Evolutionary conservation across 2,888 invertebrate species (phyloP).

Genomic region (Xanthorhoe spadicearia): DNA sequence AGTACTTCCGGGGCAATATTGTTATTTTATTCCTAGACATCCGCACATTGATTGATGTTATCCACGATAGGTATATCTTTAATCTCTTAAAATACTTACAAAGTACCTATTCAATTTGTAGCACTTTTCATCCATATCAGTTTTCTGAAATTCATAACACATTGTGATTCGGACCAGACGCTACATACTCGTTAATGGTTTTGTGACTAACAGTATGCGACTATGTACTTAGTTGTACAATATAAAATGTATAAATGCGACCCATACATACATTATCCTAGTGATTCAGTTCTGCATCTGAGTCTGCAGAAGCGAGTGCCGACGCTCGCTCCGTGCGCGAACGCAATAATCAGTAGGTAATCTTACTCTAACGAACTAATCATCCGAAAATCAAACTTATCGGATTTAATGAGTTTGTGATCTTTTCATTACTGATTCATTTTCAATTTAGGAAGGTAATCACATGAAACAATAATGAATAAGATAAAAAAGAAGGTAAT

Average conservation of each 20-base stretch:
- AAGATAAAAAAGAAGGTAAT: constrained; percentile 25
- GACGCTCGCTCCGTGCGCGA: constrained; percentile 1
- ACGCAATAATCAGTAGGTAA: neutral
- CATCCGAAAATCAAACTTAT: constrained; percentile 25
- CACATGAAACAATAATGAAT: constrained; percentile 37
- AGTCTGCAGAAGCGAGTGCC: constrained; percentile 23
- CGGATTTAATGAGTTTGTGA: constrained; percentile 41
- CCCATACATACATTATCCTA: constrained; percentile 28
- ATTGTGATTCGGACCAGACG: neutral
- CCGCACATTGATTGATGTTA: too few relatives aligned
- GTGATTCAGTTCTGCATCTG: constrained; percentile 38
- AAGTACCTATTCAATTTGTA: too few relatives aligned
- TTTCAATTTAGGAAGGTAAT: constrained; percentile 20
- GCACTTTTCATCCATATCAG: too few relatives aligned
- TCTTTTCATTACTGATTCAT: constrained; percentile 38
- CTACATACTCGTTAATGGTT: constrained; percentile 5
- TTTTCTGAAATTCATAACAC: neutral
- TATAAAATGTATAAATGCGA: neutral
- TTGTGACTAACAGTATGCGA: constrained; percentile 29
- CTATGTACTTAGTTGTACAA: constrained; percentile 9
- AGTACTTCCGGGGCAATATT: too few relatives aligned
- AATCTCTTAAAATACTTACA: too few relatives aligned
- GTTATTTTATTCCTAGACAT: too few relatives aligned
- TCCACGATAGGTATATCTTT: too few relatives aligned
- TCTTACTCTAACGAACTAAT: neutral